Conservation (phyloP, 2,888 invertebrate genomes). For the Latrodectus elegans region DNA sequence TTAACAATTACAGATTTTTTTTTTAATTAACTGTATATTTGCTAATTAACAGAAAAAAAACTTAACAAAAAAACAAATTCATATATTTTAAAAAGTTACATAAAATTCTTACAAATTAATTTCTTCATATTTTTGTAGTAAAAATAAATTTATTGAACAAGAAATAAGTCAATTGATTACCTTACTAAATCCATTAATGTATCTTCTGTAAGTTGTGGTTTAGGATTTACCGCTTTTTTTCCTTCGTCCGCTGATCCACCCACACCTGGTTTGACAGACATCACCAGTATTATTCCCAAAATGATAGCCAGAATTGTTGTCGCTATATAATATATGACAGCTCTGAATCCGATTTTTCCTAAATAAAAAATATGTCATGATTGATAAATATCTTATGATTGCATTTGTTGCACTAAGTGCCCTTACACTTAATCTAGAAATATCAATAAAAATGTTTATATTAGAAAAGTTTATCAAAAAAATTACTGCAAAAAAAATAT, state of each 20-base stretch:
- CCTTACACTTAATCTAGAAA: no score
- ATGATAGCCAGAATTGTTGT: conserved; percentile 95
- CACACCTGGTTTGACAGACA: conserved; percentile 86
- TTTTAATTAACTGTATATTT: no score
- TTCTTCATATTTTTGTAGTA: not conserved
- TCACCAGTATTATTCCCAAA: conserved; percentile 90
- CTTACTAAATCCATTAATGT: conserved; percentile 67
- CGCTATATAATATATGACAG: conserved; percentile 91
- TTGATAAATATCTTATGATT: no score
- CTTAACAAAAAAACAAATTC: not conserved
- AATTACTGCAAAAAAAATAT: no score
- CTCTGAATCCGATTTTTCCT: conserved; percentile 88
- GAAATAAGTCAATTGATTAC: conserved; percentile 11
- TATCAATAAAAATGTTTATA: no score
- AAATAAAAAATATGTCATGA: conserved; percentile 76
- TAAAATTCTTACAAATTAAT: not conserved
- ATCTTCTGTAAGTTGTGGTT: conserved; percentile 44
- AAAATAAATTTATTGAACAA: not conserved
- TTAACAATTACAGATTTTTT: no score
- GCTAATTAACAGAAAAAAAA: no score
- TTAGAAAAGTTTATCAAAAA: no score
- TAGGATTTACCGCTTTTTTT: conserved; percentile 13
- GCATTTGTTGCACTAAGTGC: no score
- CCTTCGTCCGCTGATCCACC: conserved; percentile 71
- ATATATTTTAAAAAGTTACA: not conserved